Percentiles rank a stretch among this genome's conserved stretches.
phyloP scores from a whole-genome alignment of 64 coral and sea anemone species.

The Pocillopora verrucosa region DNA sequence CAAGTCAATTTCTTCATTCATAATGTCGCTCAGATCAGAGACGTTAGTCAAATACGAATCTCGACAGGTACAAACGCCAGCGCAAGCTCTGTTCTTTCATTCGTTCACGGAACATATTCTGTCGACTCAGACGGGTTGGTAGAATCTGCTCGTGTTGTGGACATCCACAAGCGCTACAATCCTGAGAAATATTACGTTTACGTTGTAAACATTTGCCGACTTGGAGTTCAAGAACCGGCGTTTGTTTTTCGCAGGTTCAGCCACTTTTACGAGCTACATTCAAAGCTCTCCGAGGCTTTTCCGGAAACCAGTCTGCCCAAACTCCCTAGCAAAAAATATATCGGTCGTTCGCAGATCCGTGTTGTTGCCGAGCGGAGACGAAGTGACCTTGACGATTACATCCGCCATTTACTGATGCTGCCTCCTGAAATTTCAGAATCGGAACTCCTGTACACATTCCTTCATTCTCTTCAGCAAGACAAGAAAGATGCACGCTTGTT shows the following conservation, averaged over 20 bases:
- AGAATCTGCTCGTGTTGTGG: conserved; percentile 89
- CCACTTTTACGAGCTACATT: conserved; percentile 91
- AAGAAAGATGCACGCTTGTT: conserved; percentile 67
- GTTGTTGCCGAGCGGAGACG: conserved; percentile 87
- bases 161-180: conserved; percentile 87
- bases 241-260: conserved; percentile 95
- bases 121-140: conserved; percentile 67
- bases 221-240: conserved; percentile 49
- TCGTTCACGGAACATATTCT: conserved; percentile 84
- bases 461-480: conserved; percentile 71
- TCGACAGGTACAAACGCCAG: conserved; percentile 17
- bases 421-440: conserved; percentile 70
- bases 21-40: conserved; percentile 95
- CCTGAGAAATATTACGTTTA: conserved; percentile 97
- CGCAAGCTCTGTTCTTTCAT: conserved; percentile 69
- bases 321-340: conserved; percentile 88
- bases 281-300: conserved; percentile 73
- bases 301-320: conserved; percentile 78
- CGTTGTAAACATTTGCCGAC: conserved; percentile 84
- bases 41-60: conserved; percentile 70
- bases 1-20: conserved; percentile 99
- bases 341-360: conserved; percentile 94
- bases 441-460: conserved; percentile 89
- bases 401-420: conserved; percentile 78
- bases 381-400: conserved; percentile 79